A percentile compares a stretch with the other conserved stretches of the same genome.
phyloP scores from a whole-genome alignment of 2,888 invertebrate species.

The Sylvicola cinctus region DNA sequence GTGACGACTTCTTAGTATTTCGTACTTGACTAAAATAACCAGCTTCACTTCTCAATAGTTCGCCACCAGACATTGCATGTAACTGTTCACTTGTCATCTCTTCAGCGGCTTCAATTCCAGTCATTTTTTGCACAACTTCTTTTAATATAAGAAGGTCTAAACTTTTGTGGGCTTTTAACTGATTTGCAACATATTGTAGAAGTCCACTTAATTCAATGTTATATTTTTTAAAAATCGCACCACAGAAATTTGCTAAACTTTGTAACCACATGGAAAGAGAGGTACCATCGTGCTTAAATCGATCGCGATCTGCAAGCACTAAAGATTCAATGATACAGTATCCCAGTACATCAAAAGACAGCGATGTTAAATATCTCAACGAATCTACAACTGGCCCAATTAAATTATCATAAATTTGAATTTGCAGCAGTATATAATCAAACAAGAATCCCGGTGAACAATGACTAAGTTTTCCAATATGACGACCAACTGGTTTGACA shows the following conservation, averaged over 20 bases:
- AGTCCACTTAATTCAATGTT: slow-evolving; percentile 87
- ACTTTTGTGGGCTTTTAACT: slow-evolving; percentile 86
- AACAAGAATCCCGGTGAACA: slow-evolving; percentile 89
- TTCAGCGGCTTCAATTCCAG: slow-evolving; percentile 91
- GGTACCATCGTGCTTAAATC: slow-evolving; percentile 73
- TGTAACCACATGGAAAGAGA: slow-evolving; percentile 88
- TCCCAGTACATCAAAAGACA: slow-evolving; percentile 90
- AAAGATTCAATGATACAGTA: slow-evolving; percentile 90
- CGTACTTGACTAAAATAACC: slow-evolving; percentile 94
- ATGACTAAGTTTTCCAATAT: slow-evolving; percentile 92
- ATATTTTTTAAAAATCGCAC: slow-evolving; percentile 93
- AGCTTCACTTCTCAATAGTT: slow-evolving; percentile 84
- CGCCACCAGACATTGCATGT: slow-evolving; percentile 94
- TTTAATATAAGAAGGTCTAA: slow-evolving; percentile 82
- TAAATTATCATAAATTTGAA: slow-evolving; percentile 84
- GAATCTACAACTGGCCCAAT: slow-evolving; percentile 96
- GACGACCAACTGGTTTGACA: slow-evolving; percentile 87
- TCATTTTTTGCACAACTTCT: slow-evolving; percentile 98
- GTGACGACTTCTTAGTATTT: slow-evolving; percentile 89
- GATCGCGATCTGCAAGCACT: slow-evolving; percentile 50
- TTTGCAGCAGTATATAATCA: slow-evolving; percentile 70
- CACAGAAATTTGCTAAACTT: slow-evolving; percentile 86
- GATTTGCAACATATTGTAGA: slow-evolving; percentile 91
- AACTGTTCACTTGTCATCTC: slow-evolving; percentile 92
- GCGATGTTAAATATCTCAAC: slow-evolving; percentile 79